These are phyloP conservation scores for Oegoconia quadripuncta DNA, from an alignment of 2,888 invertebrate species.

Conservation along the genomic window DNA sequence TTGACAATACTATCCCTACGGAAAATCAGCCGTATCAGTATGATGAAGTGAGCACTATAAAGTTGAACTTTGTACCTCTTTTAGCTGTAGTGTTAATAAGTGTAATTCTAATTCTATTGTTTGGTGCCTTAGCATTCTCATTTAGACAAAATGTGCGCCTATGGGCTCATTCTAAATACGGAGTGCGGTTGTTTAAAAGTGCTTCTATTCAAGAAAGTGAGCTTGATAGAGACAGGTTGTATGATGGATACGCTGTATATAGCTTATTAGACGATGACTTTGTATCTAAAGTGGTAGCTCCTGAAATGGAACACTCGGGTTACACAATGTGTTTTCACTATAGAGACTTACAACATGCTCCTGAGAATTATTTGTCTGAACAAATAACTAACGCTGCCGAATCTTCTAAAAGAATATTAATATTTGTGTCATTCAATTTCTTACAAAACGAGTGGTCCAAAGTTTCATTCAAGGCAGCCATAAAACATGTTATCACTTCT, in stretches of 20 bases:
- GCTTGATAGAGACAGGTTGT: constrained; percentile 83
- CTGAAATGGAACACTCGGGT: constrained; percentile 85
- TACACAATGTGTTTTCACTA: constrained; percentile 84
- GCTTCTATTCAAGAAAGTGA: constrained; percentile 77
- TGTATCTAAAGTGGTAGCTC: constrained; percentile 83
- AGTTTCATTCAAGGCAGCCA: constrained; percentile 88
- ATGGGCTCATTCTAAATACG: constrained; percentile 90
- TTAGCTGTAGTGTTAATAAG: constrained; percentile 86
- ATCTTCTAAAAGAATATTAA: constrained; percentile 84
- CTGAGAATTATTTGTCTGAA: constrained; percentile 80
- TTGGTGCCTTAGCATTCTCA: constrained; percentile 85
- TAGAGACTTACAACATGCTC: constrained; percentile 80
- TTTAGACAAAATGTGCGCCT: constrained; percentile 88
- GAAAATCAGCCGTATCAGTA: constrained; percentile 80
- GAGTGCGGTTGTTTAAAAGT: constrained; percentile 86
- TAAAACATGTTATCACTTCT: constrained; percentile 83
- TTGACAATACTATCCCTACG: constrained; percentile 76
- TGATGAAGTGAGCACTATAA: constrained; percentile 83
- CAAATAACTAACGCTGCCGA: constrained; percentile 82
- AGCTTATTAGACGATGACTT: constrained; percentile 88
- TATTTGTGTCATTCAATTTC: constrained; percentile 89
- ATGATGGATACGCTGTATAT: constrained; percentile 94
- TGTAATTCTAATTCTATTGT: constrained; percentile 84
- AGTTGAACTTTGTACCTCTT: constrained; percentile 84
- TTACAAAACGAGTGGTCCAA: constrained; percentile 91